These are phyloP conservation scores for Acrocephalus kingi DNA, from an alignment of 2,113 vertebrate genomes.

Conservation along the genomic window DNA sequence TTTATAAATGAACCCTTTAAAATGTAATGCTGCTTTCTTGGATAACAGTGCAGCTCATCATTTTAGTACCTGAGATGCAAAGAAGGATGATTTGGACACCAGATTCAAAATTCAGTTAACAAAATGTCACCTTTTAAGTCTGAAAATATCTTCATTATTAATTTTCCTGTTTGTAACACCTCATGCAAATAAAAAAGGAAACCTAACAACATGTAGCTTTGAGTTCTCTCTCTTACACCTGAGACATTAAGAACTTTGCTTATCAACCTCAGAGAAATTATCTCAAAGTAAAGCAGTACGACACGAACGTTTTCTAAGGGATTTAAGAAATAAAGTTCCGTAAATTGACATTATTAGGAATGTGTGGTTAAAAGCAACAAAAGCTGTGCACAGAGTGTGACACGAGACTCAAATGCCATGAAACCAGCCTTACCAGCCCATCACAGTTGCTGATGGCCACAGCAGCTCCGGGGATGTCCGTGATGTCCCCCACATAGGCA, in stretches of 20 bases:
- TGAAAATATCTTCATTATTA: background rate
- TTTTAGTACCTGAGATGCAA: background rate
- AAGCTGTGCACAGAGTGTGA: background rate
- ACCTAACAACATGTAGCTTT: accelerated
- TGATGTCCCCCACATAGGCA: constrained; percentile 92
- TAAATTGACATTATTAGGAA: accelerated
- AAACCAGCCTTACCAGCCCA: constrained; percentile 89
- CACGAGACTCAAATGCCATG: background rate
- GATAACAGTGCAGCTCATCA: background rate
- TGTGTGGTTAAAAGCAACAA: accelerated
- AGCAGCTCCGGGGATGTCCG: constrained; percentile 86
- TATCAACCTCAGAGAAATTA: background rate
- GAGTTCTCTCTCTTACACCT: background rate
- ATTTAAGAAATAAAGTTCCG: background rate
- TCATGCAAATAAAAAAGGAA: background rate
- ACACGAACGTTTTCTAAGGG: background rate
- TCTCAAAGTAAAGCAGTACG: background rate
- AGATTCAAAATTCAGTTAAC: background rate
- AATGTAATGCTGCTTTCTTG: background rate
- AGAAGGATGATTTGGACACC: accelerated
- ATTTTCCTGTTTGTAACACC: background rate
- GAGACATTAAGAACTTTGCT: background rate
- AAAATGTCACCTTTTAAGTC: background rate
- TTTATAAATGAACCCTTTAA: background rate
- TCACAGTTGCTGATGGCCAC: constrained; percentile 99